Evolutionary conservation across 2,888 invertebrate genomes (phyloP), one percentile per base, ranked within the genome.

Genomic region (Ectemnius lituratus): DNA sequence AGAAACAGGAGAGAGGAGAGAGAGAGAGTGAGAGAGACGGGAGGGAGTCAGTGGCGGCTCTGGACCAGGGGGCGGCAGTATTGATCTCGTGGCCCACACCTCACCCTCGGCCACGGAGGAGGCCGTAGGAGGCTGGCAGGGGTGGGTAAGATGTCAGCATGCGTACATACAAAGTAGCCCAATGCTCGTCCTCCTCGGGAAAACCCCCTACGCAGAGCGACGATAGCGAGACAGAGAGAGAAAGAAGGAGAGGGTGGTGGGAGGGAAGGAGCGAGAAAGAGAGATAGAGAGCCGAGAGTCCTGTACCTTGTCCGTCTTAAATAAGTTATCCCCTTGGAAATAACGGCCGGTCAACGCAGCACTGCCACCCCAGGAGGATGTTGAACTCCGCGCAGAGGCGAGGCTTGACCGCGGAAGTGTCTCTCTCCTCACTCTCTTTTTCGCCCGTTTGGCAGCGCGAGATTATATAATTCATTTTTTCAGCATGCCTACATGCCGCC

Each of bases 121-220:
- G 73, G 82, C 75, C 70, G 77, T 74, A 77, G 71, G 82, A 85
- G 86, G 87, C 83, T 83, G 84, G 81, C n/a, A 84, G 83, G 87
- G 89, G 86, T 86, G 88, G 89, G 87, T 90, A 89, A 89, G 89
- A 89, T 89, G 89, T 88, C 88, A 88, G 90, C 88, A 85, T 90
- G 90, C 88, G 90, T 90, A 90, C 90, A 90, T 89, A 90, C 89
- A 90, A 90, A 90, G 89, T 90, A 90, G 90, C 89, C 88, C 84
- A 82, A 73, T 72, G 76, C 73, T 76, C 65, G 74, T 69, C 75
- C 73, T 67, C 63, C 75, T 73, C 58, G 68, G 75, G 62, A 14
- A 16, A 45, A 66, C 67, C 73, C 64, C 72, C 62, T 73, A 76
- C 75, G 78, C 75, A 60, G 47, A 52, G 37, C 8, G 0, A 6